These are phyloP conservation scores for Taenioides sp. DNA, from an alignment of 2,797 vertebrate genomes.

Conservation along the genomic window DNA sequence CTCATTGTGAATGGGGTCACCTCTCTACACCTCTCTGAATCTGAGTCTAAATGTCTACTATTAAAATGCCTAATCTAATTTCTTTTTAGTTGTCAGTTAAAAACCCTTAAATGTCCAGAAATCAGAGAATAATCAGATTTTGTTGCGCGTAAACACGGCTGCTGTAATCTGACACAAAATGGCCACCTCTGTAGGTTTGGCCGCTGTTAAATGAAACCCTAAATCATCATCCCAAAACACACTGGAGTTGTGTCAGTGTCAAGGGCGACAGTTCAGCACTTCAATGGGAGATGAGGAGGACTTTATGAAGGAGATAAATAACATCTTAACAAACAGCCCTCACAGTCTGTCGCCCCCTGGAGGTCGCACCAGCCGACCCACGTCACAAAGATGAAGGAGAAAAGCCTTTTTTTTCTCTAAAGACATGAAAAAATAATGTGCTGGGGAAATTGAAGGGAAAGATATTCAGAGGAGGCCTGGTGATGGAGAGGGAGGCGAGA, in stretches of 20 bases:
- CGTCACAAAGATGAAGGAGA: conserved; percentile 63
- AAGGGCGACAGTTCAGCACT: conserved; percentile 74
- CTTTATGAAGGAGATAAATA: conserved; percentile 78
- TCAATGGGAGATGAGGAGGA: conserved; percentile 73
- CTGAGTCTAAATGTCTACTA: no score
- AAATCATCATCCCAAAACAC: conserved; percentile 70
- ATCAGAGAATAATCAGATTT: no score
- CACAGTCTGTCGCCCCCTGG: conserved; percentile 57
- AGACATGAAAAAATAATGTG: conserved; percentile 68
- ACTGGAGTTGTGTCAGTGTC: conserved; percentile 71
- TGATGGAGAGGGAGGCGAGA: conserved; percentile 35
- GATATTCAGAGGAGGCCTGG: conserved; percentile 50
- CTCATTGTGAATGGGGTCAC: no score
- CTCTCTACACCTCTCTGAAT: no score
- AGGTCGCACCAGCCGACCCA: conserved; percentile 57
- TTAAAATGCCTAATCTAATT: no score
- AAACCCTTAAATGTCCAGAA: no score
- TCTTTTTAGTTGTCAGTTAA: no score
- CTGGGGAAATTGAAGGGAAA: conserved; percentile 51
- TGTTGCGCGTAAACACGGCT: no score
- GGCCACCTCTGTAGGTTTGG: conserved; percentile 56
- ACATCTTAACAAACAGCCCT: conserved; percentile 73
- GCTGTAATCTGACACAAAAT: conserved; percentile 65
- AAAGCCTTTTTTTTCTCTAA: conserved; percentile 33
- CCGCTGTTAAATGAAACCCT: conserved; percentile 71